Evolutionary conservation across 2,888 invertebrate species (phyloP), one percentile per base, ranked within the genome.

Genomic region (Sinhomidia bicolor): DNA sequence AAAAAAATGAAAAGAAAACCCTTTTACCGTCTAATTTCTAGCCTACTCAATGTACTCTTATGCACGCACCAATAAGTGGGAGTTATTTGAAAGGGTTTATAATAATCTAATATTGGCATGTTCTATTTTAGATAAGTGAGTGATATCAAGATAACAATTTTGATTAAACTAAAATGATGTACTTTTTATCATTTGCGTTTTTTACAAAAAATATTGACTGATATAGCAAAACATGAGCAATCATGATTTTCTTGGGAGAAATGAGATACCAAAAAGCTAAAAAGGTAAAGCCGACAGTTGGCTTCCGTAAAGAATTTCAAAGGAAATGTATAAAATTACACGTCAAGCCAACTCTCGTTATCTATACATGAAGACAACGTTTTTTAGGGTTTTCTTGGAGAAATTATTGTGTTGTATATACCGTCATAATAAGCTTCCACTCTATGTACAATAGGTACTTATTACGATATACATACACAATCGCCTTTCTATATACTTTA

Each of bases 181-280:
- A 10, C 6, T 76, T 76, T 76, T 71, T 23, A 47, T 54, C 12
- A 54, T 54, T 54, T 54, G 17, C 54, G 5, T 12, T 79, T 60
- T 65, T 10, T 9, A 23, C n/a, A n/a, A n/a, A n/a, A n/a, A n/a
- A 29, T 12, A 51, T 20, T 81, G 51, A 81, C 68, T 71, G 14
- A 51, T 68, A 74, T 23, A 78, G 54, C 47, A 85, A 60, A 86
- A 86, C 86, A 86, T 86, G 80, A 86, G 71, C 86, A 86, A 71
- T 86, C 86, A 86, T 86, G 79, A 41, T 86, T 86, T 86, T 65
- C 51, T 44, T 17, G 32, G 6, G 26, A 41, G 41, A 62, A 65
- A 29, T 10, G 5, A 29, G 29, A 65, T 17, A 32, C 26, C 2
- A n/a, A 62, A 60, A 4, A 81, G 23, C 14, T 23, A 9, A 36